Conservation (phyloP, 2,113 vertebrate genomes). For the Taxidea taxus region DNA sequence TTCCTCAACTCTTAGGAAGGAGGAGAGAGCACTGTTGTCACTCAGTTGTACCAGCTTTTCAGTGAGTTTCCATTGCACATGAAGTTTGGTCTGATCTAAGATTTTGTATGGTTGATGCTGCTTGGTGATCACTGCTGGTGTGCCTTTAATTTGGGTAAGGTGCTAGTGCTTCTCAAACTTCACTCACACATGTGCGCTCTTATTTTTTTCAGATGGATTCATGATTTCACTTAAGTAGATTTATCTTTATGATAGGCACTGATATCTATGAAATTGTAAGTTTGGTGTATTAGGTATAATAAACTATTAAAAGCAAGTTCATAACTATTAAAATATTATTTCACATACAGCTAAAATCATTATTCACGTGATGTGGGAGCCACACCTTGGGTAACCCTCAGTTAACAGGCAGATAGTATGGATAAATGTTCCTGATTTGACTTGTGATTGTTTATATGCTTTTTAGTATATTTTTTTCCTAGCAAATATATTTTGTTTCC, state of each 20-base stretch:
- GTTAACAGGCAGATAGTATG: neutral
- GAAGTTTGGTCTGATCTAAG: neutral
- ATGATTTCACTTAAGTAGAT: neutral
- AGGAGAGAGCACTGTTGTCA: neutral
- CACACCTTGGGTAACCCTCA: neutral
- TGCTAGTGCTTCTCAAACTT: neutral
- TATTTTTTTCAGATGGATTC: conserved; percentile 19
- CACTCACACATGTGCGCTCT: neutral
- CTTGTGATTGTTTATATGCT: neutral
- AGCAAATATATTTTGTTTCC: neutral
- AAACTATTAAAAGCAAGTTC: neutral
- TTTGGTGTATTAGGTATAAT: neutral
- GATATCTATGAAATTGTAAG: neutral
- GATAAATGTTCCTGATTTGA: neutral
- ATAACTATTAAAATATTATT: neutral
- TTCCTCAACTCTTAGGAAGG: neutral
- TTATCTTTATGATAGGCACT: neutral
- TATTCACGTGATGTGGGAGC: neutral
- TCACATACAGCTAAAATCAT: neutral
- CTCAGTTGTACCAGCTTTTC: neutral
- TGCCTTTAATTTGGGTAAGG: neutral
- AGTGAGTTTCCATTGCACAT: neutral
- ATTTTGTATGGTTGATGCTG: neutral
- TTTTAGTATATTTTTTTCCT: neutral
- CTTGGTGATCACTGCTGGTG: neutral